Evolutionary conservation across 2,113 vertebrate species (phyloP), one percentile per base, ranked within the genome.

Genomic region (Gymnobelideus leadbeateri): DNA sequence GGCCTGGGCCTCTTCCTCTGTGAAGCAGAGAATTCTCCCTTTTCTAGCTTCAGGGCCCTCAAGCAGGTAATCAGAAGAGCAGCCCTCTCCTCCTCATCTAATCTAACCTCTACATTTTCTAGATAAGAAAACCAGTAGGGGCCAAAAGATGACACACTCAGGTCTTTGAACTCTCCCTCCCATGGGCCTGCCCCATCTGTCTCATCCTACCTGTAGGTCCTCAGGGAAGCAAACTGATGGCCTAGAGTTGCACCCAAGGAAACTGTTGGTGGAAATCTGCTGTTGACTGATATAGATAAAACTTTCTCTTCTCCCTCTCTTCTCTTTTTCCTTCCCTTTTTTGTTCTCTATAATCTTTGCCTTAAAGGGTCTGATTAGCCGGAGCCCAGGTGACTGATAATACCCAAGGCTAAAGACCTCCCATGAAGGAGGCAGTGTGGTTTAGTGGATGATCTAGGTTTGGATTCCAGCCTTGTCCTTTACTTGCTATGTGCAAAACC

Each of bases 361-460:
- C n/a, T 21, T 84, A 43, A 84, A 84, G 68, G 61, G 68, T 43
- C 68, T n/a, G 68, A 84, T 84, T 43, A 84, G 37, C 7, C 37
- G n/a, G 68, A 84, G 21, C n/a, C n/a, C 68, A 84, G 68, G 68
- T 84, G 19, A 84, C 68, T 84, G n/a, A 43, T 84, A 84, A 19
- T 8, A 21, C 19, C n/a, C 61, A 14, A 68, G 25, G 54, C 54
- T 55, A 55, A 55, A 55, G 61, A 68, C 31, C 57, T 68, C 68
- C 68, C 37, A 84, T 43, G 19, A 84, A 77, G 7, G 68, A 84
- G 37, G 19, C 68, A 43, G 0, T 46, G 12, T 0, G 10, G 53
- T 0, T 4, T 0, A 43, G 54, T 0, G 43, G 28, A 57, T 49
- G 16, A 0, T 11, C 6, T n/a, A 89, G 51, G 49, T 0, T n/a